phyloP scores from a whole-genome alignment of 2,888 invertebrate species.

The Drosophila seclusa region DNA sequence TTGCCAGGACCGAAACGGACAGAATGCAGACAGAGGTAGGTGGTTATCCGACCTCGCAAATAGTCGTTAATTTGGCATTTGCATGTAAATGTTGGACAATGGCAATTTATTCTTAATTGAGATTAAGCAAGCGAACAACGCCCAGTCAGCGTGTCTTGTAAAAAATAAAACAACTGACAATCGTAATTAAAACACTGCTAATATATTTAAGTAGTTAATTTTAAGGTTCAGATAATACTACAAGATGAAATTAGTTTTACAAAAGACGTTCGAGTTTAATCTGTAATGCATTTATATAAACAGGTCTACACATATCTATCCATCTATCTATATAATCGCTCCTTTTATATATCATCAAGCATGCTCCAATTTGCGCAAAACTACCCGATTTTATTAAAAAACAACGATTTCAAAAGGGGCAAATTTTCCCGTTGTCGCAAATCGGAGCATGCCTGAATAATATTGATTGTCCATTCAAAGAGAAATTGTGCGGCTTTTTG shows the following conservation, averaged over 20 bases:
- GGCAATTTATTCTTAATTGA: slow-evolving; percentile 47
- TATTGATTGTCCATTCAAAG: background rate
- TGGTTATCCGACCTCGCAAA: slow-evolving; percentile 40
- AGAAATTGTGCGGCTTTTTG: background rate
- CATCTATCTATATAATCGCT: background rate
- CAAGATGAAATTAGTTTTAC: background rate
- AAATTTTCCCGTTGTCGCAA: background rate
- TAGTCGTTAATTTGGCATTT: slow-evolving; percentile 60
- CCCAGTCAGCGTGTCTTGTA: background rate
- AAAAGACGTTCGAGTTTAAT: background rate
- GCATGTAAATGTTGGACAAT: slow-evolving; percentile 57
- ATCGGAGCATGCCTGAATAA: background rate
- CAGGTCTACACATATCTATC: background rate
- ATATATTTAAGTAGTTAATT: background rate
- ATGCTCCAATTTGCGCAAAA: background rate
- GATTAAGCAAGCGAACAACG: slow-evolving; percentile 20
- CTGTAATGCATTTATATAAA: background rate
- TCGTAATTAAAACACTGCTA: background rate
- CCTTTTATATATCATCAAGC: background rate
- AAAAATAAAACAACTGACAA: no score
- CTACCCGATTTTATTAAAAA: background rate
- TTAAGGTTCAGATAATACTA: background rate
- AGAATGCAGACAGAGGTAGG: slow-evolving; percentile 11
- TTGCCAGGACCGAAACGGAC: slow-evolving; percentile 12
- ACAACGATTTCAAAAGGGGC: background rate